These are phyloP conservation scores for Marcusenius ussheri DNA, from an alignment of 2,113 vertebrate species.

Conservation along the genomic window DNA sequence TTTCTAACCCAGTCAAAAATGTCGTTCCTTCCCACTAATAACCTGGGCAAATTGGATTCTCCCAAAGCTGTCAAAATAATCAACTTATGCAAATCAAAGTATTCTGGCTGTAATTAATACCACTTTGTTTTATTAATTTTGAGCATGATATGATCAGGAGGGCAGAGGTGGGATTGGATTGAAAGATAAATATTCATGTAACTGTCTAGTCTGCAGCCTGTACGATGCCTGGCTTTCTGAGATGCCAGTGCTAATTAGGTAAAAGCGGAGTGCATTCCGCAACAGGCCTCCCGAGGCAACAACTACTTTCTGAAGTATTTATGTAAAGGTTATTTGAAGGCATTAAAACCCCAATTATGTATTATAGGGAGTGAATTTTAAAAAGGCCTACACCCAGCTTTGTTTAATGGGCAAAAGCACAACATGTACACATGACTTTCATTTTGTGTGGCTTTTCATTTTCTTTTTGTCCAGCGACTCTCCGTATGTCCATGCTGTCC, in stretches of 20 bases:
- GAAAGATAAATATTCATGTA: constrained; percentile 35
- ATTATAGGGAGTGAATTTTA: constrained; percentile 8
- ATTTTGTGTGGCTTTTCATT: neutral
- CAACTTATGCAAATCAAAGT: constrained; percentile 55
- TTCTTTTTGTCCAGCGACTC: neutral
- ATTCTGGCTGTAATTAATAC: constrained; percentile 47
- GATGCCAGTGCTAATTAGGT: constrained; percentile 41
- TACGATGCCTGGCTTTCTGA: constrained; percentile 42
- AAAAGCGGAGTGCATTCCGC: constrained; percentile 29
- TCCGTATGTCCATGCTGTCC: neutral
- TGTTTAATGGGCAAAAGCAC: neutral
- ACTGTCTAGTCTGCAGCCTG: constrained; percentile 40
- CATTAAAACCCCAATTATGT: constrained; percentile 17
- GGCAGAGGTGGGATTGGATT: constrained; percentile 42
- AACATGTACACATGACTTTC: neutral
- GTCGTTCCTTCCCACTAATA: neutral
- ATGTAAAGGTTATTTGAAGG: constrained; percentile 29
- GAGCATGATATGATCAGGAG: constrained; percentile 36
- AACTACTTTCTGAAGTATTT: constrained; percentile 37
- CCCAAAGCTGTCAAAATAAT: constrained; percentile 42
- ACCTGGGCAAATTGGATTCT: neutral
- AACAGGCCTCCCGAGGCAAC: constrained; percentile 26
- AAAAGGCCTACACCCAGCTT: neutral
- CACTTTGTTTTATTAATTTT: constrained; percentile 49
- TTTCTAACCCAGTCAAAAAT: neutral